Conservation (phyloP, 2,888 invertebrate genomes). For the Sesia bembeciformis region DNA sequence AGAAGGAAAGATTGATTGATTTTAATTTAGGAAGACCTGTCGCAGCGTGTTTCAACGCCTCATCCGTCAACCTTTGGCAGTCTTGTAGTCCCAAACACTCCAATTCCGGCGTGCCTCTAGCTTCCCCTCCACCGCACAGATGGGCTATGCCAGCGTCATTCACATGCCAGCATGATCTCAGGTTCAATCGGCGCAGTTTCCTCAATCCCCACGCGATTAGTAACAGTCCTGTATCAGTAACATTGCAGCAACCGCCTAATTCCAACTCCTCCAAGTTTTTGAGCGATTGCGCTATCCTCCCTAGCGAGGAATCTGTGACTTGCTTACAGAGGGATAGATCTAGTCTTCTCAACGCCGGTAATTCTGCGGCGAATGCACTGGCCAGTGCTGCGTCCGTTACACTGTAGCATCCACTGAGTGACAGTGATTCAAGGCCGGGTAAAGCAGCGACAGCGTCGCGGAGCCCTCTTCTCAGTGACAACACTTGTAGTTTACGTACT, state of each 20-base stretch:
- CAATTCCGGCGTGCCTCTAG: constrained; percentile 86
- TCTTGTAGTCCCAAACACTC: constrained; percentile 94
- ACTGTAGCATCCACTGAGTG: constrained; percentile 94
- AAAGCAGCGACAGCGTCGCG: constrained; percentile 90
- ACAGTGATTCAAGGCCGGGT: constrained; percentile 89
- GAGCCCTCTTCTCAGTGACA: constrained; percentile 87
- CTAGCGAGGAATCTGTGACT: constrained; percentile 92
- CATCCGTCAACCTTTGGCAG: constrained; percentile 95
- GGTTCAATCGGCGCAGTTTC: constrained; percentile 87
- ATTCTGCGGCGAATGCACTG: constrained; percentile 85
- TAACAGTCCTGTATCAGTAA: constrained; percentile 90
- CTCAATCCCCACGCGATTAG: constrained; percentile 91
- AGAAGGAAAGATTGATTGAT: constrained; percentile 94
- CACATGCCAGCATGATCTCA: constrained; percentile 94
- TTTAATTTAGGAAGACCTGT: constrained; percentile 86
- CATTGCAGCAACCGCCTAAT: constrained; percentile 92
- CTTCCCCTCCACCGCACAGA: constrained; percentile 82
- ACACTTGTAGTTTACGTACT: constrained; percentile 90
- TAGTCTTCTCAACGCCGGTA: constrained; percentile 84
- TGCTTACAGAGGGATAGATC: constrained; percentile 96
- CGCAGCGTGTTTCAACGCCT: constrained; percentile 89
- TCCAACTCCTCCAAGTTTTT: constrained; percentile 91
- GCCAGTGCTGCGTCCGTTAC: constrained; percentile 90
- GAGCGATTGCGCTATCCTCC: constrained; percentile 87
- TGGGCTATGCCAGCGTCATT: constrained; percentile 93